Evolutionary conservation across 2,113 vertebrate species (phyloP).

Genomic region (Tenrec ecaudatus): DNA sequence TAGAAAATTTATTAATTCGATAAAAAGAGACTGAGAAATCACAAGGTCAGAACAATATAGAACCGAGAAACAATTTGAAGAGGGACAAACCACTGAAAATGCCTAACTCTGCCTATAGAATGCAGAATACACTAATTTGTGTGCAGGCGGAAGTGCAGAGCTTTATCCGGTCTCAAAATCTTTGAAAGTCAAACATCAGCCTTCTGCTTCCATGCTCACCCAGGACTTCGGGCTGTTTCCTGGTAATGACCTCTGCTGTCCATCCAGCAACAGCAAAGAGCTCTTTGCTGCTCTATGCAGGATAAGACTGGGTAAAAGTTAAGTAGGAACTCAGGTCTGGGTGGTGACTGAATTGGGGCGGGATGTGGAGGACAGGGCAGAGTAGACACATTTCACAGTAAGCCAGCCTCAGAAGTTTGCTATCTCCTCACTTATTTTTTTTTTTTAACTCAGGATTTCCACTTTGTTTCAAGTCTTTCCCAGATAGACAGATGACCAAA

Average conservation of each 20-base stretch:
- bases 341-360: not conserved
- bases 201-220: accelerated
- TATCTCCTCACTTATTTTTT: not conserved
- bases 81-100: not conserved
- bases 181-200: not conserved
- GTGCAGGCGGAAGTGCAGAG: not conserved
- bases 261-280: not conserved
- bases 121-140: not conserved
- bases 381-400: not conserved
- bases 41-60: not conserved
- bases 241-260: not conserved
- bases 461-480: not conserved
- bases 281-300: not conserved
- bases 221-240: accelerated
- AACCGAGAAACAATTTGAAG: not conserved
- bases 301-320: not conserved
- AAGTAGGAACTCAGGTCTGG: not conserved
- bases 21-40: not conserved
- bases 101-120: not conserved
- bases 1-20: not conserved
- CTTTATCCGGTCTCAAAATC: not conserved
- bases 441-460: not conserved
- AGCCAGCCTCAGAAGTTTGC: not conserved
- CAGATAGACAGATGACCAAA: not conserved
- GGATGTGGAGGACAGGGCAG: not conserved